These are phyloP conservation scores for Nannospalax galili DNA, from an alignment of 2,113 vertebrate genomes.

Conservation along the genomic window DNA sequence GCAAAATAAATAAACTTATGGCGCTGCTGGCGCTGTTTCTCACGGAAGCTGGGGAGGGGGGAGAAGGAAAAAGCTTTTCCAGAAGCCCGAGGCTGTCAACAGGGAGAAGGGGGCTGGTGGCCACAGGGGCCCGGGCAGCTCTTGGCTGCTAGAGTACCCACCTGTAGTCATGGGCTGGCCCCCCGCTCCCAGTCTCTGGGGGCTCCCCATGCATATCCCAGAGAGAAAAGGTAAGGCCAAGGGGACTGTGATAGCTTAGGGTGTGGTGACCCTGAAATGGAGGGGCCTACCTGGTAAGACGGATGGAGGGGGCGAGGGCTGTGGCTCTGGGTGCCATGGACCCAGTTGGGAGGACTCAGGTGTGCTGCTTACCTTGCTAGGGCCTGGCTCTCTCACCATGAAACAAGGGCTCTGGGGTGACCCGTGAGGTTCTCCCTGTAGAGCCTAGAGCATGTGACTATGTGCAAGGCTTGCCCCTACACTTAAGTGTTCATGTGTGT, in stretches of 20 bases:
- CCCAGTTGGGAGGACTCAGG: no score
- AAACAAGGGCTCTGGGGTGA: no score
- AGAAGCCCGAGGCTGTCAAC: neutral
- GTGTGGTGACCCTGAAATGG: rapidly evolving
- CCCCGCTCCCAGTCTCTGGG: no score
- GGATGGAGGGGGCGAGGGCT: neutral
- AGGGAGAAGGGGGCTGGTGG: neutral
- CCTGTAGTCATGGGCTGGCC: no score
- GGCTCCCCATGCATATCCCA: no score
- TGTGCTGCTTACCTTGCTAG: neutral
- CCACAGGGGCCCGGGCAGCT: neutral
- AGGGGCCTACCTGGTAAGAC: neutral
- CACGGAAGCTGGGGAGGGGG: neutral
- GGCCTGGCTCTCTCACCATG: neutral
- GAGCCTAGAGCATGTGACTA: rapidly evolving
- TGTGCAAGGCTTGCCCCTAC: neutral
- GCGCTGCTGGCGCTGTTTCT: constrained; percentile 2
- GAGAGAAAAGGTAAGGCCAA: no score
- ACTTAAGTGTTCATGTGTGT: neutral
- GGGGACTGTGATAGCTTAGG: neutral
- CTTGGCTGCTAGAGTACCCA: rapidly evolving
- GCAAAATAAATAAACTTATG: constrained; percentile 66
- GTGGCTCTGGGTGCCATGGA: rapidly evolving
- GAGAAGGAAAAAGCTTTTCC: neutral
- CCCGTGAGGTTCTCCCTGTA: rapidly evolving